Evolutionary conservation across 2,888 invertebrate species (phyloP), one percentile per base, ranked within the genome.

Genomic region (Dastarcus helophoroides): DNA sequence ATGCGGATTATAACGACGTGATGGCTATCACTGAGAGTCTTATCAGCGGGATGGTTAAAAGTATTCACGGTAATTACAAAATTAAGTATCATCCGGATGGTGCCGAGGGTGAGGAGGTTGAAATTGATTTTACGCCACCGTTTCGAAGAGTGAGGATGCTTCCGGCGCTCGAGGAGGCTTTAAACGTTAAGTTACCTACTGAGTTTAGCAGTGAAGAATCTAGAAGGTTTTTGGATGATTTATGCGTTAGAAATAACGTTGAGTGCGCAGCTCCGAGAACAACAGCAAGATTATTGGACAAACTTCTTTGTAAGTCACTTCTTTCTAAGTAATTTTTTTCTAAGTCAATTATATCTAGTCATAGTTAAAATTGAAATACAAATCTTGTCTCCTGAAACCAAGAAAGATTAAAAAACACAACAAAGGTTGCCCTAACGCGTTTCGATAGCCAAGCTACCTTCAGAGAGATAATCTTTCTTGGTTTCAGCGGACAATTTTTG

Each of bases 81-180:
- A 69, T 93, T 43, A 65, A 73, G 49, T 97, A 90, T 56, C 95
- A 93, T 60, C 95, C 95, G 0, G 86, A 93, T 41, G 93, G 91
- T 0, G 76, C 76, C 0, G 85, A 82, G 3, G 79, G 83, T 28
- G 79, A 81, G 48, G 78, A 73, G 40, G 68, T 80, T 3, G 84
- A 85, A 60, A 79, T 97, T 34, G 97, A 99, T 62, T 99, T 97
- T 54, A 93, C 93, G 3, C 98, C 97, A 15, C 98, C 98, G 2
- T 99, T 98, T 65, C 85, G 77, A 45, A 69, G 89, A 41, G 69
- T 98, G 3, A 74, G 80, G 11, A 95, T 99, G 93, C 78, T 95
- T 41, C 74, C 82, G 15, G 84, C 85, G 2, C 67, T 99, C 32
- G 97, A 95, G 58, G 78, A 83, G 50, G 68, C 69, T 29, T 65